Conservation (phyloP, 2,888 invertebrate genomes). For the Fissipunctia ypsillon region DNA sequence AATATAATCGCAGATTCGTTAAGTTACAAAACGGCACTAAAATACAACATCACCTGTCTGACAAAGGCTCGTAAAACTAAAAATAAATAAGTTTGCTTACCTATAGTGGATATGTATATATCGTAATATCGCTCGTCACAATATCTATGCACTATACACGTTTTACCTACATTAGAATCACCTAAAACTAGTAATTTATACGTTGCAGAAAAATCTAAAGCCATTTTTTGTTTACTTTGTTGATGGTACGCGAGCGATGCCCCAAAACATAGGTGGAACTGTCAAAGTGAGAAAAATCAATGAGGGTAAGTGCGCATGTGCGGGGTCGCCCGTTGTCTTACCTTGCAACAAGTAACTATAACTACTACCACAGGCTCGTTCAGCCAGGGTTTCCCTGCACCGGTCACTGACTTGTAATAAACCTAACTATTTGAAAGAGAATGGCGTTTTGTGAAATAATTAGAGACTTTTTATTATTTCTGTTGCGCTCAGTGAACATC, state of each 20-base stretch:
- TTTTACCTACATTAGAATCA: conserved; percentile 97
- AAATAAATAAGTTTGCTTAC: conserved; percentile 91
- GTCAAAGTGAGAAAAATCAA: conserved; percentile 90
- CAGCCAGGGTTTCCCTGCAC: conserved; percentile 49
- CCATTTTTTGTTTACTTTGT: conserved; percentile 92
- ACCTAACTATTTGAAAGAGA: conserved; percentile 32
- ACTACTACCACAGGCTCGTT: conserved; percentile 47
- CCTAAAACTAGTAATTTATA: conserved; percentile 96
- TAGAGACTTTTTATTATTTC: conserved; percentile 31
- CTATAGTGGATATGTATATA: conserved; percentile 97
- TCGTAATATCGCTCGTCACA: conserved; percentile 97
- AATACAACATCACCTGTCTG: conserved; percentile 79
- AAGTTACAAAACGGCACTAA: conserved; percentile 74
- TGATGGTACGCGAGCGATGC: conserved; percentile 81
- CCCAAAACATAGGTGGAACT: conserved; percentile 87
- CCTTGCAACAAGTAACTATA: conserved; percentile 81
- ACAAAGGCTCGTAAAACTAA: conserved; percentile 84
- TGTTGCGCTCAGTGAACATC: conserved; percentile 47
- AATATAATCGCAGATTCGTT: conserved; percentile 76
- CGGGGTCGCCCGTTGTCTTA: conserved; percentile 72
- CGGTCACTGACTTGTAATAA: conserved; percentile 56
- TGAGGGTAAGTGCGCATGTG: conserved; percentile 86
- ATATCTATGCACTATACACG: conserved; percentile 97
- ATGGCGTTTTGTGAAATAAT: conserved; percentile 48
- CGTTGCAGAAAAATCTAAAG: conserved; percentile 96